These are phyloP conservation scores for Phyllotreta cruciferae DNA, from an alignment of 2,888 invertebrate genomes.

Conservation along the genomic window DNA sequence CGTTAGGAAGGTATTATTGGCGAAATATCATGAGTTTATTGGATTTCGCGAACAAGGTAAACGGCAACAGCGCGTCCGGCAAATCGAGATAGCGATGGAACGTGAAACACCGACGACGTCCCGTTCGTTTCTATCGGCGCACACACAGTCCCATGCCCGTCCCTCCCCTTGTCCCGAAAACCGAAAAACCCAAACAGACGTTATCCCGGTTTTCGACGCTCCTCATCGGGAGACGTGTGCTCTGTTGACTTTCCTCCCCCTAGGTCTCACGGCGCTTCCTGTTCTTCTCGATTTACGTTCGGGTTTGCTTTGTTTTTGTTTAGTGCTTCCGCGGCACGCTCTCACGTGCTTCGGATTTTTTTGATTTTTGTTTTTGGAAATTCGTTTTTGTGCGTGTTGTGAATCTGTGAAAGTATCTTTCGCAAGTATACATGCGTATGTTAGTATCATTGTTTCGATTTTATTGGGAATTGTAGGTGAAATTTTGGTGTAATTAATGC, in stretches of 20 bases:
- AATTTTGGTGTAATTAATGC: too few relatives aligned
- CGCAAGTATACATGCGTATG: too few relatives aligned
- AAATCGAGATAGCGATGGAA: slow-evolving; percentile 8
- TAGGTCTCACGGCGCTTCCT: slow-evolving; percentile 23
- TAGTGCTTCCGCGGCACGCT: slow-evolving; percentile 10
- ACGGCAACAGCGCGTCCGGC: slow-evolving; percentile 5
- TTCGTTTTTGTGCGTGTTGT: neutral
- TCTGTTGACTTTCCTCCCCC: slow-evolving; percentile 23
- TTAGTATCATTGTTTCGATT: too few relatives aligned
- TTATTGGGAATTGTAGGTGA: too few relatives aligned
- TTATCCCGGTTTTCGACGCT: slow-evolving; percentile 29
- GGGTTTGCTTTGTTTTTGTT: slow-evolving; percentile 17
- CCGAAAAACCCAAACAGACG: slow-evolving; percentile 30
- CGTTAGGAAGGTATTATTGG: too few relatives aligned
- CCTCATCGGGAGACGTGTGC: slow-evolving; percentile 15
- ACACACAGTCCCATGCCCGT: too few relatives aligned
- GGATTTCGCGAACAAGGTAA: neutral
- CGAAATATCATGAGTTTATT: too few relatives aligned
- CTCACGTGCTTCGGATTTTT: slow-evolving; percentile 19
- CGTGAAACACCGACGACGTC: slow-evolving; percentile 7
- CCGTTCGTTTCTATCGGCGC: slow-evolving; percentile 22
- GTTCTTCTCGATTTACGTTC: slow-evolving; percentile 12
- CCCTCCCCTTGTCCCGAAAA: slow-evolving; percentile 23
- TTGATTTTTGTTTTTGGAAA: neutral
- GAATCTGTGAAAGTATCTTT: too few relatives aligned